Conservation (phyloP, 1,140 invertebrate species). For the Musca vetustissima region DNA sequence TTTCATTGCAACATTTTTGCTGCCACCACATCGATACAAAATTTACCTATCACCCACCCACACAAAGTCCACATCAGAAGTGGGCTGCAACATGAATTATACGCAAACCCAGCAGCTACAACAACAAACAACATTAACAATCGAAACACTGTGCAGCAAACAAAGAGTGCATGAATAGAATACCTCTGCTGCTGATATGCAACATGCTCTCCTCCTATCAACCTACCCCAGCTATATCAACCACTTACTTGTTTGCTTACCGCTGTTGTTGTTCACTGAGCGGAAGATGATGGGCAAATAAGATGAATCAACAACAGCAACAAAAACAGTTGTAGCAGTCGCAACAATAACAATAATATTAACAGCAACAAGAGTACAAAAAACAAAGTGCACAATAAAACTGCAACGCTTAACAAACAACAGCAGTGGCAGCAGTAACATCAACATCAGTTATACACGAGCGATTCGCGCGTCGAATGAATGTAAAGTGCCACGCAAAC, state of each 20-base stretch:
- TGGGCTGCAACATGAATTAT: background rate
- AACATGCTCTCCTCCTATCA: no score
- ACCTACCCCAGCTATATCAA: no score
- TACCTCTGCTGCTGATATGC: no score
- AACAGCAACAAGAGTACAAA: background rate
- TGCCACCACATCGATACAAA: no score
- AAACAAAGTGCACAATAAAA: background rate
- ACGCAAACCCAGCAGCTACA: background rate
- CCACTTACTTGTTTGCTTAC: conserved; percentile 9
- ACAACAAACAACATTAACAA: background rate
- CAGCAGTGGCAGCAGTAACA: no score
- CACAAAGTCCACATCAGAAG: no score
- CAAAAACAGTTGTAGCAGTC: background rate
- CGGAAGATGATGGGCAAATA: conserved; percentile 22
- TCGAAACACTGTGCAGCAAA: no score
- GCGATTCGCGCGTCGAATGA: background rate
- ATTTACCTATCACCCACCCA: no score
- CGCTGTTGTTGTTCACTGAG: conserved; percentile 1
- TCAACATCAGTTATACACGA: no score
- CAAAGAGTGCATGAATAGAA: no score
- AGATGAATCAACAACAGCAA: background rate
- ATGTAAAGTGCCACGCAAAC: conserved; percentile 8
- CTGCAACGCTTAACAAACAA: background rate
- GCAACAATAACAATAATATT: background rate
- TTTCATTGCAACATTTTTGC: conserved; percentile 18